A percentile compares a stretch with the other conserved stretches of the same genome.
These are phyloP conservation scores for Papilio polytes DNA, from an alignment of 1,140 invertebrate species.

Conservation along the genomic window DNA sequence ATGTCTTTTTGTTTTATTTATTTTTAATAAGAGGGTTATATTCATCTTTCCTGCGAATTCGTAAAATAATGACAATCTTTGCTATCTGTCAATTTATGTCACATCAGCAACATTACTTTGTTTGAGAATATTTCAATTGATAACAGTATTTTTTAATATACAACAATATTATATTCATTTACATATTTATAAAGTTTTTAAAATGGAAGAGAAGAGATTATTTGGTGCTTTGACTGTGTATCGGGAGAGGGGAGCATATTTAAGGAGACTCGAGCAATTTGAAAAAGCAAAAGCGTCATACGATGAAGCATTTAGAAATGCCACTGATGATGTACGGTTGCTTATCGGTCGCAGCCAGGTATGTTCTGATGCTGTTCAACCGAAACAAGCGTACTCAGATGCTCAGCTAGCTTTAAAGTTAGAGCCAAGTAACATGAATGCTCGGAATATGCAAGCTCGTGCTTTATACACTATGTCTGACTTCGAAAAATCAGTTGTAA, in stretches of 20 bases:
- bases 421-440: conserved; percentile 77
- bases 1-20: no score
- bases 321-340: conserved; percentile 78
- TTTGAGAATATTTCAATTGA: background rate
- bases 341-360: conserved; percentile 80
- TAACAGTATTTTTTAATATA: background rate
- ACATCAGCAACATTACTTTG: background rate
- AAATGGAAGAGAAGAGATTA: conserved; percentile 79
- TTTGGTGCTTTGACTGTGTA: conserved; percentile 82
- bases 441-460: conserved; percentile 81
- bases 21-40: background rate
- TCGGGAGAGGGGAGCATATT: conserved; percentile 81
- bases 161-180: conserved; percentile 9
- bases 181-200: conserved; percentile 40
- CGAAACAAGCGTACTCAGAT: conserved; percentile 80
- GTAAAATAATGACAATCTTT: background rate
- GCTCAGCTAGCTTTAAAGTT: conserved; percentile 80
- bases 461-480: conserved; percentile 84
- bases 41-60: background rate
- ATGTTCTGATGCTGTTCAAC: conserved; percentile 80
- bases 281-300: conserved; percentile 79
- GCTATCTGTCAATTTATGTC: background rate
- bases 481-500: conserved; percentile 83
- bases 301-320: conserved; percentile 78
- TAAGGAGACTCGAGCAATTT: conserved; percentile 81